phyloP scores from a whole-genome alignment of 2,797 vertebrate species.

The Gymnodraco acuticeps region DNA sequence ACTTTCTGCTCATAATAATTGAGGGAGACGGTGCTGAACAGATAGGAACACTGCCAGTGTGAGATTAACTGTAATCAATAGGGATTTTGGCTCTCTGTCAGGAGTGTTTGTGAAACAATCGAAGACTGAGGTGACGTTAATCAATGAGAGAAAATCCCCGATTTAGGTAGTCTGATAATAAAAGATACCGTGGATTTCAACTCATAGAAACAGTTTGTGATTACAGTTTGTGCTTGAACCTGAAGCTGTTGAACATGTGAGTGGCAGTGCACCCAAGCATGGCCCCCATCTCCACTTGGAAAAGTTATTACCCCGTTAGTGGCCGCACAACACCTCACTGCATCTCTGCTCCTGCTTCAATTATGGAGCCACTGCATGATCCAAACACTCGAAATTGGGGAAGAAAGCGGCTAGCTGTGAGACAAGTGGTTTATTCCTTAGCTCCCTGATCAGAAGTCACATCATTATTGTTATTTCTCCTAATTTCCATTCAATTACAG shows the following conservation, averaged over 20 bases:
- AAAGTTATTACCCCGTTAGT: slow-evolving; percentile 59
- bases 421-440: too few relatives aligned
- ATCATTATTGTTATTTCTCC: slow-evolving; percentile 3
- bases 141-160: slow-evolving; percentile 1
- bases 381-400: slow-evolving; percentile 23
- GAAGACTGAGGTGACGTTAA: not conserved
- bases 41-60: slow-evolving; percentile 16
- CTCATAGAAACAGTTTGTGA: not conserved
- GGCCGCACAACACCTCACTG: slow-evolving; percentile 42
- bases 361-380: slow-evolving; percentile 44
- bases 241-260: not conserved
- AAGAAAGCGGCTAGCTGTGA: not conserved
- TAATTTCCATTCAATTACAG: slow-evolving; percentile 2
- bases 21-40: not conserved
- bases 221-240: slow-evolving; percentile 8
- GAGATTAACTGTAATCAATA: slow-evolving; percentile 43
- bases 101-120: slow-evolving; percentile 4
- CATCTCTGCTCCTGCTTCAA: slow-evolving; percentile 51
- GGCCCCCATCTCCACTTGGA: slow-evolving; percentile 39
- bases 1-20: not conserved
- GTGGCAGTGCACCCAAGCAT: not conserved
- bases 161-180: slow-evolving; percentile 2
- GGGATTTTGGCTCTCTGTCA: slow-evolving; percentile 12
- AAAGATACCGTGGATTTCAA: not conserved
- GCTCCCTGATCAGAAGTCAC: slow-evolving; percentile 4